Percentiles rank a stretch among this genome's conserved stretches.
Conservation (phyloP, 2,113 vertebrate species). For the Triplophysa rosa region DNA sequence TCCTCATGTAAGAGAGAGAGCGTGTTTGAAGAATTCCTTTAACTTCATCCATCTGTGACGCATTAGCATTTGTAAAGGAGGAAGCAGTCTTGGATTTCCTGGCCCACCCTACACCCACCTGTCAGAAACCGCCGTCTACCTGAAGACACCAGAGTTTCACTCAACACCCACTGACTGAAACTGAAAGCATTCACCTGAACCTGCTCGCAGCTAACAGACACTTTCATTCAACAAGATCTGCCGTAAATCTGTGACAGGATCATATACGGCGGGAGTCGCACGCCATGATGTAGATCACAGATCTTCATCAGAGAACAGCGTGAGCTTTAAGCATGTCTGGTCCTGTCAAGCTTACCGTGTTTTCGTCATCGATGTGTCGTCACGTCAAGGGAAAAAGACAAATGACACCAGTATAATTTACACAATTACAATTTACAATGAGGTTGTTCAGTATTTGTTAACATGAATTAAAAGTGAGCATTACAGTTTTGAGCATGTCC, state of each 20-base stretch:
- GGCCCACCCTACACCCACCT: slow-evolving; percentile 1
- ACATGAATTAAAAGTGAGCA: no score
- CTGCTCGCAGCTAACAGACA: no score
- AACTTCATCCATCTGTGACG: slow-evolving; percentile 28
- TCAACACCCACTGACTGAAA: slow-evolving; percentile 63
- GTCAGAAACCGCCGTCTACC: background rate
- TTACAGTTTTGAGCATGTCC: no score
- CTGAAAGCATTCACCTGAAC: slow-evolving; percentile 21
- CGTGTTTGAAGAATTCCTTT: background rate
- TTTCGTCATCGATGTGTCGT: background rate
- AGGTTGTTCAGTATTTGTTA: no score
- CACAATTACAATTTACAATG: no score
- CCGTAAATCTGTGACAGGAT: no score
- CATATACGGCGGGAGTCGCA: no score
- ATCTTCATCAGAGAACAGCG: slow-evolving; percentile 6
- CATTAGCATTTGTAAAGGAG: slow-evolving; percentile 19
- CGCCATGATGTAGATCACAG: background rate
- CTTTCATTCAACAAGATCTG: no score
- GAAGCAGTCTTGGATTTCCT: slow-evolving; percentile 2
- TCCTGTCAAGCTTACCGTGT: background rate
- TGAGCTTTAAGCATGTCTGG: background rate
- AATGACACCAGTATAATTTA: background rate
- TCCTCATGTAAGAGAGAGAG: no score
- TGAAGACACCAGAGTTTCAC: slow-evolving; percentile 39
- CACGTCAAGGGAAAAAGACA: background rate